Conservation (phyloP, 2,888 invertebrate genomes). For the Leptopilina myrica region DNA sequence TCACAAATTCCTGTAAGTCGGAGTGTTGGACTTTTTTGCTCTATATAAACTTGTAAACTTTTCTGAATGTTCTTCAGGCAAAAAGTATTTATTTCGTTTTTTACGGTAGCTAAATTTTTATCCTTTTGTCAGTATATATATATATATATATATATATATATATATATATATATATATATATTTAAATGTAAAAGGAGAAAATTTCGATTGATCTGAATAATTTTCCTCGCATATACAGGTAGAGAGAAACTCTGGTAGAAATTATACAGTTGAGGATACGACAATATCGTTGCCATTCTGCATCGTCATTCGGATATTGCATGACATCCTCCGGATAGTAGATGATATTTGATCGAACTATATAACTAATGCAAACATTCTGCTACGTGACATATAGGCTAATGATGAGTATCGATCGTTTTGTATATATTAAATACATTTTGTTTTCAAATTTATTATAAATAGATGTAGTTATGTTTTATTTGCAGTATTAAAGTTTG, state of each 20-base stretch:
- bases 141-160: no score
- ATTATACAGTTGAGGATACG: background rate
- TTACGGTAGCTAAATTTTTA: no score
- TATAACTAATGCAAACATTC: background rate
- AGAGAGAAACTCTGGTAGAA: background rate
- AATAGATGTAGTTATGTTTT: background rate
- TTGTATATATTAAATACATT: background rate
- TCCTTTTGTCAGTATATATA: no score
- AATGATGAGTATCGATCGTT: background rate
- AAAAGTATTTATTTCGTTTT: background rate
- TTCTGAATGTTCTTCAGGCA: background rate
- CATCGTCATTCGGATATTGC: constrained; percentile 27
- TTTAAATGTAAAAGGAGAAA: no score
- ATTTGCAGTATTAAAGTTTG: no score
- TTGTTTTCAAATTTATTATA: background rate
- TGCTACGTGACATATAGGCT: constrained; percentile 3
- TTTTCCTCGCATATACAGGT: no score
- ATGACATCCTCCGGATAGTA: constrained; percentile 1
- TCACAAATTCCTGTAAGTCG: background rate
- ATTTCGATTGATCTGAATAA: background rate
- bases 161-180: no score
- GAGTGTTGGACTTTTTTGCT: background rate
- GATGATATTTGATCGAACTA: constrained; percentile 17
- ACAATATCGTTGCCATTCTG: background rate
- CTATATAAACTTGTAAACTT: background rate